phyloP scores from a whole-genome alignment of 2,797 vertebrate species.

The Gymnocypris eckloni region DNA sequence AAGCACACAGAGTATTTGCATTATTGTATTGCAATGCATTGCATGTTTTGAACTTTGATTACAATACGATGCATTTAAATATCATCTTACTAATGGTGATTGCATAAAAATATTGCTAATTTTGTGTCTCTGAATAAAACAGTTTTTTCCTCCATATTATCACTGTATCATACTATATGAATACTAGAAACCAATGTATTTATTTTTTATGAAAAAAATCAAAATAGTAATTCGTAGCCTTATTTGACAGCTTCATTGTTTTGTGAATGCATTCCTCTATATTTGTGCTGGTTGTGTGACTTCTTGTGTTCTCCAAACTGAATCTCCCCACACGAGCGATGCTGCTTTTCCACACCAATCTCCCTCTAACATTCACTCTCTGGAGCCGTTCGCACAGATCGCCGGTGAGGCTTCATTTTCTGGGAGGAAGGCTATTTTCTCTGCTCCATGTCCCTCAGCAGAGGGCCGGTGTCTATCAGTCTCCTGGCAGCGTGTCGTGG shows the following conservation, averaged over 20 bases:
- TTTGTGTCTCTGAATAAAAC: too few species aligned
- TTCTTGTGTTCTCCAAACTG: background rate
- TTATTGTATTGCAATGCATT: background rate
- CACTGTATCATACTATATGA: background rate
- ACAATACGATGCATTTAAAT: too few species aligned
- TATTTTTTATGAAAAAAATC: too few species aligned
- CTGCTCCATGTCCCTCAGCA: conserved; percentile 38
- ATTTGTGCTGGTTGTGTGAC: background rate
- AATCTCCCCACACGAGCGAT: background rate
- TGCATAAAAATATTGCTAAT: too few species aligned
- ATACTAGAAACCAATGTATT: background rate
- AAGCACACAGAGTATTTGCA: background rate
- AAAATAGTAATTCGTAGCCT: background rate
- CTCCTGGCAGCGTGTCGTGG: conserved; percentile 38
- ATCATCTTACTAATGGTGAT: background rate
- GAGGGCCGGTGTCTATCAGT: conserved; percentile 35
- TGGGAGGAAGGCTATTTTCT: conserved; percentile 47
- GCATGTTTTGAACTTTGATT: background rate
- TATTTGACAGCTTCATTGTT: background rate
- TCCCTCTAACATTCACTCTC: conserved; percentile 16
- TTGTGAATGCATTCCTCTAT: background rate
- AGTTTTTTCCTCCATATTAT: background rate
- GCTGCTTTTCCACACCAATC: conserved; percentile 13
- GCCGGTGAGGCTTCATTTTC: conserved; percentile 38
- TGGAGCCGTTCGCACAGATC: conserved; percentile 23